Conservation (phyloP, 2,888 invertebrate species). For the Galerucella nymphaeae region DNA sequence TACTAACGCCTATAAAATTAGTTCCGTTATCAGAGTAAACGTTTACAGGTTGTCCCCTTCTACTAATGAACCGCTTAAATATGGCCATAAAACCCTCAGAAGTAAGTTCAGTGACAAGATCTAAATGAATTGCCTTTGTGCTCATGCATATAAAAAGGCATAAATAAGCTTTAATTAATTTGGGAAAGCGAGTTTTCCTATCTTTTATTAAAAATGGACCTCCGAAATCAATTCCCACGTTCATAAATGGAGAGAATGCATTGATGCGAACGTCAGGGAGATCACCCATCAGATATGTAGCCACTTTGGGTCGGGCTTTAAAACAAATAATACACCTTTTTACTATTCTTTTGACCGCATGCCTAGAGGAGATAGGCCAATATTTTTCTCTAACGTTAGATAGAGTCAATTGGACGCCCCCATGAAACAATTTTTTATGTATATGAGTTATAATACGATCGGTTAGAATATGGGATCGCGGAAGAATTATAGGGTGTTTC, state of each 20-base stretch:
- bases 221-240: background rate
- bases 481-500: background rate
- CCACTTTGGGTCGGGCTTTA: no score
- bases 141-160: background rate
- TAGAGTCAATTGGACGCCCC: no score
- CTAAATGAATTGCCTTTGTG: background rate
- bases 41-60: background rate
- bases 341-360: no score
- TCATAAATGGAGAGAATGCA: background rate
- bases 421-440: no score
- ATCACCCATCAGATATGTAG: no score
- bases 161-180: background rate
- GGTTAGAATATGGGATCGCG: background rate
- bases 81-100: background rate
- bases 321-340: no score
- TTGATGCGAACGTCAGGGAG: background rate
- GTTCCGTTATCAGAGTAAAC: background rate
- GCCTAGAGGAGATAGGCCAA: no score
- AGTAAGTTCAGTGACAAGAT: background rate
- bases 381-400: no score
- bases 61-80: background rate
- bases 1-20: background rate
- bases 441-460: no score
- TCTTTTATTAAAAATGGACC: constrained; percentile 3
- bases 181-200: background rate